These are phyloP conservation scores for Neolamprologus devosi DNA, from an alignment of 2,113 vertebrate genomes.

Conservation along the genomic window DNA sequence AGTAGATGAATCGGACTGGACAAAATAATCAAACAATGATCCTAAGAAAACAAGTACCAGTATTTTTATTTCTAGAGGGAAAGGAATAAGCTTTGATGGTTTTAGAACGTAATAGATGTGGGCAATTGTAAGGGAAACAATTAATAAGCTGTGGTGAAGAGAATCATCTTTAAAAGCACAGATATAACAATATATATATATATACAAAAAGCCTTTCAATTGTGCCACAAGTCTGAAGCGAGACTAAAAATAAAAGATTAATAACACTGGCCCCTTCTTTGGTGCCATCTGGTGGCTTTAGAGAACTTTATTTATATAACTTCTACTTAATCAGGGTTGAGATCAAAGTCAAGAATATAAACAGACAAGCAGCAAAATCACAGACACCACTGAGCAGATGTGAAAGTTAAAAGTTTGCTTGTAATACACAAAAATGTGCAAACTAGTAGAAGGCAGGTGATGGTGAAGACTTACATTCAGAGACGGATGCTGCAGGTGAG, in stretches of 20 bases:
- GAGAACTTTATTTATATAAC: not conserved
- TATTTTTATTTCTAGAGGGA: not conserved
- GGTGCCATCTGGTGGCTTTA: not conserved
- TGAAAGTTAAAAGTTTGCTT: not conserved
- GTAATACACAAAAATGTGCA: not conserved
- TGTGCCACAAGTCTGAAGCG: not conserved
- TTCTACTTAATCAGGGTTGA: not conserved
- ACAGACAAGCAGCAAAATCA: not conserved
- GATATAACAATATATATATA: not conserved
- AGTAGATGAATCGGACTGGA: not conserved
- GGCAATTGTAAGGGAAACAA: rapidly evolving
- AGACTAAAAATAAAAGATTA: not conserved
- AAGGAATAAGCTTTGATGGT: not conserved
- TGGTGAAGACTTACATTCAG: not conserved
- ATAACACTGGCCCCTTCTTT: not conserved
- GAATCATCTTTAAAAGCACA: not conserved
- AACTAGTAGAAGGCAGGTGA: not conserved
- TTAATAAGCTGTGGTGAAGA: not conserved
- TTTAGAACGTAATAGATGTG: not conserved
- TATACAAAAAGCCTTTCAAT: not conserved
- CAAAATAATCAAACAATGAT: not conserved
- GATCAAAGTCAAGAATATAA: not conserved
- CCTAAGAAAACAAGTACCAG: not conserved
- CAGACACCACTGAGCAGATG: not conserved
- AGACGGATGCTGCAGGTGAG: rapidly evolving